Percentiles rank a stretch among this genome's conserved stretches.
phyloP scores from a whole-genome alignment of 2,113 vertebrate species.

The Oncorhynchus masou region DNA sequence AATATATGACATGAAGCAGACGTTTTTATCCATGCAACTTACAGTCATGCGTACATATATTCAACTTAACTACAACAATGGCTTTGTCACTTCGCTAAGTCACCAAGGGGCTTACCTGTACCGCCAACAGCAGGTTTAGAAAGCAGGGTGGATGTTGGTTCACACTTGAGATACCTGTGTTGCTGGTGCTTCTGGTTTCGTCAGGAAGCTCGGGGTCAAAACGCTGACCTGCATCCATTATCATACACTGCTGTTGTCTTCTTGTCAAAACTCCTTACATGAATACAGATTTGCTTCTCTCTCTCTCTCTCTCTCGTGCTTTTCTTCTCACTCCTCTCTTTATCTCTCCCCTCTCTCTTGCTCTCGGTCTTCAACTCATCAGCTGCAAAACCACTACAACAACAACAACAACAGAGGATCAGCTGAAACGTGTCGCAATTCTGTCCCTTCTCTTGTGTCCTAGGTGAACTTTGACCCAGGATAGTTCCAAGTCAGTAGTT shows the following conservation, averaged over 20 bases:
- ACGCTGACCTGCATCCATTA: background rate
- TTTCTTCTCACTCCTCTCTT: no score
- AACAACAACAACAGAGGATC: no score
- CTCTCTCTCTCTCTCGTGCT: no score
- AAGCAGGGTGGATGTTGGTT: background rate
- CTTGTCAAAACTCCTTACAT: background rate
- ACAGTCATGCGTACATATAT: no score
- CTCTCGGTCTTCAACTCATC: background rate
- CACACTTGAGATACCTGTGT: background rate
- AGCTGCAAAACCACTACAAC: background rate
- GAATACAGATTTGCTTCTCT: background rate
- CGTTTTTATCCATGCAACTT: no score
- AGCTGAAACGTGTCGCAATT: no score
- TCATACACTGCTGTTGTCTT: background rate
- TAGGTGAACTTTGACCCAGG: slow-evolving; percentile 35
- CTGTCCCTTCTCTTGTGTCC: background rate
- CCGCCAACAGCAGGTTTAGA: background rate
- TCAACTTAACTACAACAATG: no score
- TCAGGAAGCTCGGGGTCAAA: background rate
- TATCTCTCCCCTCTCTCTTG: background rate
- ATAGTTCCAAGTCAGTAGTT: slow-evolving; percentile 32
- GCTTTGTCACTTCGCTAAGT: no score
- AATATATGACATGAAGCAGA: no score
- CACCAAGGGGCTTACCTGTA: background rate
- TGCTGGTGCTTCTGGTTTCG: background rate